Percentiles rank a stretch among this genome's conserved stretches.
These are phyloP conservation scores for Ophioderma brevispina DNA, from an alignment of 35 echinoderm and acorn worm genomes.

Conservation along the genomic window DNA sequence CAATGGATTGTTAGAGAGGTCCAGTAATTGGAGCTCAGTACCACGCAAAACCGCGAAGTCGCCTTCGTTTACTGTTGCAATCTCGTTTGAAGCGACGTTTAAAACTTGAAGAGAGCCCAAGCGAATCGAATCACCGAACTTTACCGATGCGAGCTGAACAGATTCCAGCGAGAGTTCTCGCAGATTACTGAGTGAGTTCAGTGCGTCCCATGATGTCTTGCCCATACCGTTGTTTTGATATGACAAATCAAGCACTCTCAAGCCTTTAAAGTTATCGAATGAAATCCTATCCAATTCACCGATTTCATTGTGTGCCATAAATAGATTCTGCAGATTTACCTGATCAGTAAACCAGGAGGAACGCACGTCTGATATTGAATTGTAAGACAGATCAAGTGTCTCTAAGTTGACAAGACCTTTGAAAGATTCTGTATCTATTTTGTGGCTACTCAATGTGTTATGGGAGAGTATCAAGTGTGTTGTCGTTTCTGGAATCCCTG, in stretches of 20 bases:
- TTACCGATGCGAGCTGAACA: neutral
- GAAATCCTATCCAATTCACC: conserved; percentile 19
- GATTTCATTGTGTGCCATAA: conserved; percentile 40
- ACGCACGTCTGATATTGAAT: conserved; percentile 48
- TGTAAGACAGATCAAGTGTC: conserved; percentile 25
- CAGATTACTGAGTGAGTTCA: conserved; percentile 19
- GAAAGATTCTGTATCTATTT: conserved; percentile 33
- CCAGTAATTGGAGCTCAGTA: conserved; percentile 23
- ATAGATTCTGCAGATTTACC: conserved; percentile 26
- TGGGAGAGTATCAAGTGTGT: conserved; percentile 50
- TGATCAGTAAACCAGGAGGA: conserved; percentile 51
- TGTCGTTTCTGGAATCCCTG: conserved; percentile 43
- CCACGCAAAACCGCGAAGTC: conserved; percentile 45
- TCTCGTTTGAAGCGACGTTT: conserved; percentile 43
- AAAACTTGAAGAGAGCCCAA: conserved; percentile 45
- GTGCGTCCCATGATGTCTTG: conserved; percentile 6
- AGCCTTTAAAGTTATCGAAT: conserved; percentile 14
- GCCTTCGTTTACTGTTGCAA: conserved; percentile 25
- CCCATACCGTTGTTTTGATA: conserved; percentile 66
- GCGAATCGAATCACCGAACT: neutral
- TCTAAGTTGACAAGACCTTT: conserved; percentile 53
- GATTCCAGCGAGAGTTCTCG: neutral
- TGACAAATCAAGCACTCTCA: conserved; percentile 68
- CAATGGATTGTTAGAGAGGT: conserved; percentile 54
- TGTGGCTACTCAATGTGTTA: conserved; percentile 31